Evolutionary conservation across 2,113 vertebrate species (phyloP), one percentile per base, ranked within the genome.

Genomic region (Natator depressus): DNA sequence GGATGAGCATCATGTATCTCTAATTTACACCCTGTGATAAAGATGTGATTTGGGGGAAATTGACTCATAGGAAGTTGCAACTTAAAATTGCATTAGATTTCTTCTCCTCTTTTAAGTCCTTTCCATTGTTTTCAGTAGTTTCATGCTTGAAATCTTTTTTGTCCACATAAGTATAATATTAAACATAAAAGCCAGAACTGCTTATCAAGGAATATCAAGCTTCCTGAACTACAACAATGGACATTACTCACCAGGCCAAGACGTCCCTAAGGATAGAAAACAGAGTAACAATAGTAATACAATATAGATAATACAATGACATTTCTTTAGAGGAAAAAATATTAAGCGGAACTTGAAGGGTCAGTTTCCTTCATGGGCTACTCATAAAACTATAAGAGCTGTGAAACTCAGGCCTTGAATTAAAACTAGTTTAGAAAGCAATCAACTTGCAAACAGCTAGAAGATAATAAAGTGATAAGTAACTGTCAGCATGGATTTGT

Each of bases 351-450:
- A 42, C 42, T 29, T 78, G 75, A 65, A 79, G 81, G 62, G 59
- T 88, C 88, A 91, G 54, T 51, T 95, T 94, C 75, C 86, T 91
- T 94, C 83, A 76, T 91, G 72, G 86, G 94, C 91, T 50, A 87
- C 75, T 46, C 46, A 88, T 87, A 84, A 92, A 93, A 89, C 91
- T 59, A 91, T 69, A 19, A 12, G 46, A 84, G 17, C 87, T 65
- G 53, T 82, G 89, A 92, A 9, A 17, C 93, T 95, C 91, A 62
- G 57, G 31, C 42, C 49, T 42, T 89, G 94, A 93, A 65, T 38
- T 87, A 42, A 55, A 87, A 35, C 57, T 75, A 81, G 55, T 24
- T 57, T 53, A 38, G 17, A 72, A 72, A 20, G n/a, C 27, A 62
- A 31, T 62, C 57, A 62, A 6, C 57, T 62, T 62, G 25, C 25